Evolutionary conservation across 1,140 invertebrate genomes (phyloP).

Genomic region (Drosophila setifemur): DNA sequence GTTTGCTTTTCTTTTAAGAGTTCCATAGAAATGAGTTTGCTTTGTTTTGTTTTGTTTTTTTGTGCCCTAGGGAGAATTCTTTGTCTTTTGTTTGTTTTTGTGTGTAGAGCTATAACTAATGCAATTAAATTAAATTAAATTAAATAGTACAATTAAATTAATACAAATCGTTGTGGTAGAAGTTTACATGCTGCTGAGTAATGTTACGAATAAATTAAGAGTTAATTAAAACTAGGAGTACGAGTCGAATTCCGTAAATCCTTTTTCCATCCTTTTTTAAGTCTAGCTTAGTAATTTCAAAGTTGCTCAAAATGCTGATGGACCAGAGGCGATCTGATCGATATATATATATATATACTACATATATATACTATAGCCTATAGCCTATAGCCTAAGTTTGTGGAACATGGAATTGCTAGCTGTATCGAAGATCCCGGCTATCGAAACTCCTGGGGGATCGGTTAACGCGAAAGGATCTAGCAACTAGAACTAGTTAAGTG

Average conservation of each 20-base stretch:
- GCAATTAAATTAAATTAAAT: conserved; percentile 36
- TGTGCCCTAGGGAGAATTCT: conserved; percentile 81
- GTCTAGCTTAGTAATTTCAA: conserved; percentile 49
- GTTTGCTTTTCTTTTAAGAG: conserved; percentile 2
- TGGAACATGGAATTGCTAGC: conserved; percentile 81
- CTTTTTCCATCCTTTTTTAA: conserved; percentile 1
- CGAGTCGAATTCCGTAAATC: conserved; percentile 10
- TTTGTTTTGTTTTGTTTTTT: conserved; percentile 30
- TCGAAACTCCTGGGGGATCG: conserved; percentile 33
- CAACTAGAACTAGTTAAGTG: conserved; percentile 59
- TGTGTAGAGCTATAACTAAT: conserved; percentile 14
- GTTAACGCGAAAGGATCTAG: conserved; percentile 26
- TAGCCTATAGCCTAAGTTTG: conserved; percentile 53
- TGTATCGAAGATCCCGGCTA: conserved; percentile 57
- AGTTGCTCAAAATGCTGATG: conserved; percentile 48
- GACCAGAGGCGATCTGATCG: conserved; percentile 22
- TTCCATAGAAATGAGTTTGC: conserved; percentile 23
- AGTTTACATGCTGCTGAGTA: conserved; percentile 52
- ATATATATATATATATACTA: not conserved
- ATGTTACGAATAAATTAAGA: conserved; percentile 57
- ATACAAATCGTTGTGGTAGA: conserved; percentile 68
- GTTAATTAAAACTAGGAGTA: conserved; percentile 33
- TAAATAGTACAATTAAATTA: conserved; percentile 64
- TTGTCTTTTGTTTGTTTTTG: conserved; percentile 63
- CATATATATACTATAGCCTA: not conserved